Evolutionary conservation across 1,140 invertebrate species (phyloP).

Genomic region (Dendrolimus kikuchii): DNA sequence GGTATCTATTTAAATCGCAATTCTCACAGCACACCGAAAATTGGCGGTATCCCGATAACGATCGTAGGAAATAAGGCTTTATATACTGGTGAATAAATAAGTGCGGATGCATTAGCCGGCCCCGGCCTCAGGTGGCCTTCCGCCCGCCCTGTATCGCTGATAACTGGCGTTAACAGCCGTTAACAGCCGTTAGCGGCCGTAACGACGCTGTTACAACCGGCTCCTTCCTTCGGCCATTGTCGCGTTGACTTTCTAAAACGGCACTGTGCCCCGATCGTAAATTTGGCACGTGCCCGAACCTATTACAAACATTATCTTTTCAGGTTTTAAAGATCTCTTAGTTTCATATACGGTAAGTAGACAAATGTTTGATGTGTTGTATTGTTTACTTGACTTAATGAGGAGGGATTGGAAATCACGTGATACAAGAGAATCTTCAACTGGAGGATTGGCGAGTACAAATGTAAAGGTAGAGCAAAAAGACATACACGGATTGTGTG

Average conservation of each 20-base stretch:
- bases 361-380: too few species aligned
- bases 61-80: slow-evolving; percentile 41
- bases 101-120: slow-evolving; percentile 55
- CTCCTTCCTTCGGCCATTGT: slow-evolving; percentile 21
- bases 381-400: too few species aligned
- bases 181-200: slow-evolving; percentile 39
- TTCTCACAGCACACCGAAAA: neutral
- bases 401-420: too few species aligned
- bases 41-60: slow-evolving; percentile 14
- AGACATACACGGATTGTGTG: too few species aligned
- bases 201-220: slow-evolving; percentile 23
- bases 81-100: slow-evolving; percentile 46
- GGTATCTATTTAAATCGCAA: too few species aligned
- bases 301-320: neutral
- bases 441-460: too few species aligned
- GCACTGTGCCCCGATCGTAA: slow-evolving; percentile 11
- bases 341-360: too few species aligned
- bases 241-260: slow-evolving; percentile 16
- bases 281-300: slow-evolving; percentile 16
- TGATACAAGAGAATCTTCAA: too few species aligned
- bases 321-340: too few species aligned
- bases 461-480: too few species aligned
- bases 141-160: slow-evolving; percentile 47
- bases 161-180: slow-evolving; percentile 39
- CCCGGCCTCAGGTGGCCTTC: slow-evolving; percentile 52